A percentile compares a stretch with the other conserved stretches of the same genome.
phyloP scores from a whole-genome alignment of 2,888 invertebrate species.

The Mayetiola destructor region DNA sequence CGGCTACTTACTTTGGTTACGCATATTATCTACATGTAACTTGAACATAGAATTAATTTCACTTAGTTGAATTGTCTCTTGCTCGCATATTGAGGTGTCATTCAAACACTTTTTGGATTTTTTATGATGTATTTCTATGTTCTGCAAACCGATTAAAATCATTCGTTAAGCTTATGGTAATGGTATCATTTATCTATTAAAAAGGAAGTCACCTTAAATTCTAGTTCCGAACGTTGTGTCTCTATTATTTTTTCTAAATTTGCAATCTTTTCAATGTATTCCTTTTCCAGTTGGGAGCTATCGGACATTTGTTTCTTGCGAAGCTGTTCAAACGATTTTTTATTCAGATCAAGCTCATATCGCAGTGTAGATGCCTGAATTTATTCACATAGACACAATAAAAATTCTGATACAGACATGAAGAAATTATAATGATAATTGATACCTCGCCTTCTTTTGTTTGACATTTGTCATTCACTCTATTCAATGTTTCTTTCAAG shows the following conservation, averaged over 20 bases:
- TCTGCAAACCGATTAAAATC: neutral
- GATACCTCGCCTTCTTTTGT: slow-evolving; percentile 20
- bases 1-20: no score
- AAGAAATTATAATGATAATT: no score
- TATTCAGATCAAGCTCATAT: slow-evolving; percentile 17
- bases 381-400: no score
- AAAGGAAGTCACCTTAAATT: slow-evolving; percentile 18
- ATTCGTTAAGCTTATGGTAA: neutral
- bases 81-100: neutral
- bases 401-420: no score
- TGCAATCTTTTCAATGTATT: slow-evolving; percentile 18
- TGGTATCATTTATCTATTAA: no score
- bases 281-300: slow-evolving; percentile 16
- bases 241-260: slow-evolving; percentile 18
- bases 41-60: neutral
- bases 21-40: neutral
- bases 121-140: neutral
- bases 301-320: slow-evolving; percentile 18
- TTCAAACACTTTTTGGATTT: neutral
- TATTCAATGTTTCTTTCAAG: slow-evolving; percentile 15
- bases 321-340: slow-evolving; percentile 17
- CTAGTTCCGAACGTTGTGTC: slow-evolving; percentile 18
- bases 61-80: neutral
- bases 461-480: slow-evolving; percentile 19
- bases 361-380: slow-evolving; percentile 17